Percentiles rank a stretch among this genome's conserved stretches.
Conservation (phyloP, 2,888 invertebrate species). For the Nymphalis polychloros region DNA sequence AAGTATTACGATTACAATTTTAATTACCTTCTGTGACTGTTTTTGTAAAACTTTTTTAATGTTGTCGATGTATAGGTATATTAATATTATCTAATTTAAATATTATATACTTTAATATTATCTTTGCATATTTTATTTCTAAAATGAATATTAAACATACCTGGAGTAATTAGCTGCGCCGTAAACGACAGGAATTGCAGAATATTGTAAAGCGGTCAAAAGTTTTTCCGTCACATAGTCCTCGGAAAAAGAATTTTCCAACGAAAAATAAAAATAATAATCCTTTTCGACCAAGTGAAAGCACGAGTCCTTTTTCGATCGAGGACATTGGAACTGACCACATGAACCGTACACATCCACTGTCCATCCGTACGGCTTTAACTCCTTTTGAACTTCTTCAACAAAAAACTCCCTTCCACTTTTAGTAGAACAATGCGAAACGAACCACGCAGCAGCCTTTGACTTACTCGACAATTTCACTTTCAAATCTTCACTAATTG, state of each 20-base stretch:
- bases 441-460: constrained; percentile 50
- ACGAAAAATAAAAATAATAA: constrained; percentile 50
- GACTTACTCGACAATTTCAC: constrained; percentile 42
- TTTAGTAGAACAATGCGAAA: constrained; percentile 45
- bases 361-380: constrained; percentile 37
- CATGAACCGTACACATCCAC: constrained; percentile 48
- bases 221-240: constrained; percentile 53
- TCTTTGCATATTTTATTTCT: too few relatives aligned
- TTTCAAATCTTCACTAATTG: constrained; percentile 39
- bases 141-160: too few relatives aligned
- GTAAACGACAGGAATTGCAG: constrained; percentile 1
- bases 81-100: too few relatives aligned
- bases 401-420: constrained; percentile 41
- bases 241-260: constrained; percentile 49
- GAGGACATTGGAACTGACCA: constrained; percentile 41
- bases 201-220: constrained; percentile 63
- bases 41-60: too few relatives aligned
- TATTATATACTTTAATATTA: too few relatives aligned
- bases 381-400: constrained; percentile 31
- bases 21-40: too few relatives aligned
- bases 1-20: too few relatives aligned
- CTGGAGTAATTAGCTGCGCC: background rate
- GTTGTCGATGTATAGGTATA: too few relatives aligned
- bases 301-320: constrained; percentile 32
- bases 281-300: constrained; percentile 41